A percentile compares a stretch with the other conserved stretches of the same genome.
Conservation (phyloP, 2,888 invertebrate species). For the Yponomeuta malinellus region DNA sequence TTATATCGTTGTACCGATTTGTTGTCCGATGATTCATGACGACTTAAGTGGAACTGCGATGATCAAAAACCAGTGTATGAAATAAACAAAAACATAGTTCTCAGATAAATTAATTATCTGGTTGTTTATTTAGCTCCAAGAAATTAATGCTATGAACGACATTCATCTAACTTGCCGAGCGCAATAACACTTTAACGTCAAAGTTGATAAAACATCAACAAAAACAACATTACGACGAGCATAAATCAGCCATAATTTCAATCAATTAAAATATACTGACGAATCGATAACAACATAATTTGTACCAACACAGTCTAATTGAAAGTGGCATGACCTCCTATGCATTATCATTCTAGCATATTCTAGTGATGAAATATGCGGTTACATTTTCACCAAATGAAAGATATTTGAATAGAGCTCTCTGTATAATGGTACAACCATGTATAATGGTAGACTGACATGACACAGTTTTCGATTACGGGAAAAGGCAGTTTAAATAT, state of each 20-base stretch:
- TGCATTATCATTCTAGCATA: not conserved
- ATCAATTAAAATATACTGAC: constrained; percentile 5
- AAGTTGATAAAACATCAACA: not conserved
- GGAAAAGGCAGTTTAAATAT: not conserved
- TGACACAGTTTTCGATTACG: not conserved
- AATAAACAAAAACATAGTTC: not conserved
- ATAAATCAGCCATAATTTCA: not conserved
- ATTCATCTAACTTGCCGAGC: not conserved
- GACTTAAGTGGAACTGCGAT: too few species aligned
- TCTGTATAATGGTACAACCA: not conserved
- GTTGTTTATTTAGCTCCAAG: not conserved
- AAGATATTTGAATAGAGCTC: not conserved
- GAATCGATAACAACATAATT: constrained; percentile 29
- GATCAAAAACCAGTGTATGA: not conserved
- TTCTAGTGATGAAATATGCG: not conserved
- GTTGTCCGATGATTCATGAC: too few species aligned
- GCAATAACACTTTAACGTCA: not conserved
- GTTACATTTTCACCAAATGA: not conserved
- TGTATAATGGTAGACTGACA: too few species aligned
- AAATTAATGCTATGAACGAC: not conserved
- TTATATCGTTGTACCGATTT: too few species aligned
- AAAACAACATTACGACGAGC: not conserved
- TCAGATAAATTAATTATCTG: not conserved
- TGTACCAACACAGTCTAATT: constrained; percentile 1
- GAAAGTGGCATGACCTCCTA: constrained; percentile 9